Evolutionary conservation across 2,888 invertebrate species (phyloP).

Genomic region (Spilosoma lubricipeda): DNA sequence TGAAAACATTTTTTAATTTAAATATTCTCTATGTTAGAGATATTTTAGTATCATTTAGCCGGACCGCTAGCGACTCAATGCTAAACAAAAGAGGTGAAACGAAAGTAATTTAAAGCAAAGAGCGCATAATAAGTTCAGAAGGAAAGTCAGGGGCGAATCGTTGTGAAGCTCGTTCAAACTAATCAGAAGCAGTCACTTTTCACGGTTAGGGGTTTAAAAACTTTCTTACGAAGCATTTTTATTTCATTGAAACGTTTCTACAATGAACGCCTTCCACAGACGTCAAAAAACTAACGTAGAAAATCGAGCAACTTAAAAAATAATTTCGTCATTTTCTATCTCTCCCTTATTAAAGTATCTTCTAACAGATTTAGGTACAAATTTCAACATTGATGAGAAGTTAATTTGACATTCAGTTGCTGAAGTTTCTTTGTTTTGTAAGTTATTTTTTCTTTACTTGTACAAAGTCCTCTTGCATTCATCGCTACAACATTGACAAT

Average conservation of each 20-base stretch:
- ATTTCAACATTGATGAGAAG: slow-evolving; percentile 27
- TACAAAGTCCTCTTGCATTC: not conserved
- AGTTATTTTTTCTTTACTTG: slow-evolving; percentile 19
- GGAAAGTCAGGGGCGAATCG: slow-evolving; percentile 32
- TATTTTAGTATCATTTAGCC: slow-evolving; percentile 22
- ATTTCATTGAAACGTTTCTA: slow-evolving; percentile 41
- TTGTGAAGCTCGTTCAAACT: slow-evolving; percentile 41
- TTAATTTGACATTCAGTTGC: slow-evolving; percentile 29
- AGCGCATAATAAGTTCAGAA: slow-evolving; percentile 30
- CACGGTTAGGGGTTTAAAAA: slow-evolving; percentile 39
- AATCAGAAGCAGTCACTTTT: slow-evolving; percentile 47
- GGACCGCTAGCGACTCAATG: slow-evolving; percentile 20
- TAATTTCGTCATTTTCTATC: slow-evolving; percentile 19
- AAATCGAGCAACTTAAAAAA: slow-evolving; percentile 23
- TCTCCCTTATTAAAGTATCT: slow-evolving; percentile 20
- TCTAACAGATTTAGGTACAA: slow-evolving; percentile 21
- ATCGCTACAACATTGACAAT: not conserved
- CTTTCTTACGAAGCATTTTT: slow-evolving; percentile 40
- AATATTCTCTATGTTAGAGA: slow-evolving; percentile 1
- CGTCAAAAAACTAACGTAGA: slow-evolving; percentile 21
- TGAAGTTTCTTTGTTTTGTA: slow-evolving; percentile 17
- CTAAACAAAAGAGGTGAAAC: slow-evolving; percentile 29
- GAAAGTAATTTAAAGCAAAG: slow-evolving; percentile 39
- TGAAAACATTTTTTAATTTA: slow-evolving; percentile 13
- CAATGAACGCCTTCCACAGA: slow-evolving; percentile 16